These are phyloP conservation scores for Pterocles orientalis DNA, from an alignment of 2,113 vertebrate species.

Conservation along the genomic window DNA sequence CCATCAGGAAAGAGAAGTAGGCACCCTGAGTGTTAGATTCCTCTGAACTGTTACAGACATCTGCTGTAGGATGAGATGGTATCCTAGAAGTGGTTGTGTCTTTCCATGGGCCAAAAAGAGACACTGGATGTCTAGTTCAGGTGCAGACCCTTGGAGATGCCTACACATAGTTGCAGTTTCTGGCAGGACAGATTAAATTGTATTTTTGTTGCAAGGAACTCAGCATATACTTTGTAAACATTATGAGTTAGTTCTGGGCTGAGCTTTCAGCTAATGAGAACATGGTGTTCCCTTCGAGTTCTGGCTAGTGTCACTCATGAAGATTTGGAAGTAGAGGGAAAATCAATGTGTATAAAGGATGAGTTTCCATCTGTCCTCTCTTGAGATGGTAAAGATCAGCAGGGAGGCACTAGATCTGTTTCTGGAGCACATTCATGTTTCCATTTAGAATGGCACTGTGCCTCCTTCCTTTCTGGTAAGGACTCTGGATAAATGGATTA, in stretches of 20 bases:
- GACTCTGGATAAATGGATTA: background rate
- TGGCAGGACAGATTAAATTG: conserved; percentile 12
- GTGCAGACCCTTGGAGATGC: background rate
- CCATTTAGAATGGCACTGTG: background rate
- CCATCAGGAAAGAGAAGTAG: background rate
- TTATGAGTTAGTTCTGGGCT: conserved; percentile 5
- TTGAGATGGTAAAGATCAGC: background rate
- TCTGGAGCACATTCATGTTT: background rate
- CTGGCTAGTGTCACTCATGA: background rate
- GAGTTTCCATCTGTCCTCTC: background rate
- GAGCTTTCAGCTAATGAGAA: background rate
- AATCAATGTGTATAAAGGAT: background rate
- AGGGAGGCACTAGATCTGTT: background rate
- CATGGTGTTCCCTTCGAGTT: background rate
- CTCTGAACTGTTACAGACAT: background rate
- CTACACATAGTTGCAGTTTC: background rate
- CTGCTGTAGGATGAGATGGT: background rate
- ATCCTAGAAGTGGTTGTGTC: background rate
- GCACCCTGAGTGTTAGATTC: background rate
- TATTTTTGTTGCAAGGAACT: conserved; percentile 4
- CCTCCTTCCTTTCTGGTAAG: background rate
- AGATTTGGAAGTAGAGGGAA: background rate
- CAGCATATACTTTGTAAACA: conserved; percentile 1
- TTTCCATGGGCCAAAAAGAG: background rate
- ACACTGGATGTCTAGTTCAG: background rate